Evolutionary conservation across 2,113 vertebrate species (phyloP).

Genomic region (Larimichthys crocea): DNA sequence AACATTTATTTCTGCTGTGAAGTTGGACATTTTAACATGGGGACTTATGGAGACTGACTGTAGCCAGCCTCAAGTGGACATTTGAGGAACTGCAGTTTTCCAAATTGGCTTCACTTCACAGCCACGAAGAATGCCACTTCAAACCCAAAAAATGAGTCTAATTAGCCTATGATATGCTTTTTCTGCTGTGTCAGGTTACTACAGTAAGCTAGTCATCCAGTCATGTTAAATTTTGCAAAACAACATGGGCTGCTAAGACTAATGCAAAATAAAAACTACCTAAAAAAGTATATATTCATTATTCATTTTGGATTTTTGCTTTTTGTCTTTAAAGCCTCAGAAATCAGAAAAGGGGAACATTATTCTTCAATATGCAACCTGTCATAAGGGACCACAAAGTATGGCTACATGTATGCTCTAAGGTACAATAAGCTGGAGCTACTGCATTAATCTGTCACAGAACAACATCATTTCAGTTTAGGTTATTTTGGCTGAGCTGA

Average conservation of each 20-base stretch:
- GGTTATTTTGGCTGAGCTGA: constrained; percentile 52
- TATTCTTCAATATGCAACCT: background rate
- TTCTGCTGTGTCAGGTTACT: background rate
- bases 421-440: background rate
- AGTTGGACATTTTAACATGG: no score
- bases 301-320: background rate
- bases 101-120: no score
- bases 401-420: background rate
- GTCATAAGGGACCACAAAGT: background rate
- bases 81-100: no score
- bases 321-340: background rate
- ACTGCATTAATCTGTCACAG: background rate
- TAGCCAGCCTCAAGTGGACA: no score
- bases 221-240: background rate
- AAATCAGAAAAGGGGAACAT: no score
- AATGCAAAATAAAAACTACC: background rate
- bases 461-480: constrained; percentile 37
- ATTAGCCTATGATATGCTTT: background rate
- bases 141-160: no score
- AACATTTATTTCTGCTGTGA: no score
- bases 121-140: no score
- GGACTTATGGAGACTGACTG: no score
- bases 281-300: background rate
- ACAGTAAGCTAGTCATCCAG: background rate
- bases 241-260: background rate